Base-by-base conservation (phyloP, 2,888 invertebrate species). In the Pycnomerus fuliginosus region DNA sequence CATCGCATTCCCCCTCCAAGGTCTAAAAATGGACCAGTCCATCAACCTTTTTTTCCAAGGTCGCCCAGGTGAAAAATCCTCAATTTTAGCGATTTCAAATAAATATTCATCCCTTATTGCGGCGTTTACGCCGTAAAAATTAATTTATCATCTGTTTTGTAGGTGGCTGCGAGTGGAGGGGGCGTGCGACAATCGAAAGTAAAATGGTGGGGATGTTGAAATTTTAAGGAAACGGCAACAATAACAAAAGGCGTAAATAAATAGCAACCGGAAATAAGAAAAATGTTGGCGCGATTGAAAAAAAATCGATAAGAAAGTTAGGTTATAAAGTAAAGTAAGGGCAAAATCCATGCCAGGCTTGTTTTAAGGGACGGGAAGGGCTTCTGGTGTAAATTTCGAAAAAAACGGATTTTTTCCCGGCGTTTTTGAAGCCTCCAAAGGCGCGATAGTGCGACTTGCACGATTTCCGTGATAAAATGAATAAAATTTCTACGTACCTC, bases 401-500 rank as follows among this genome's bases (percentile, higher is more conserved):
- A 60, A 63, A 64, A 64, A 52, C 50, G 37, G 33, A 42, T 36
- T 50, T 52, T 58, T 64, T 62, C 58, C 42, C 36, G 46, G 48
- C 51, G 44, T 62, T 61, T 58, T 25, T 28, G 24, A 44, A 3
- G 38, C 38, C 42, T 25, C 36, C 37, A 57, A 59, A 55, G 46
- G 57, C 61, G 50, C 58, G 50, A 58, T 55, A 62, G 57, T 60
- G 58, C 65, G 60, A 61, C 66, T 66, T 67, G 62, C 63, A 62
- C 65, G 64, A 67, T 66, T 70, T 71, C 69, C 70, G 65, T 61
- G 64, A 67, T 71, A 71, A 72, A 72, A 72, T 71, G 71, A 67
- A 71, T 72, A 71, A 72, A 72, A 71, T 72, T 56, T 71, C 69
- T 71, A 72, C 72, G 66, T 72, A 72, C 72, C 71, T 71, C 68